Evolutionary conservation across 2,888 invertebrate species (phyloP).

Genomic region (Tridacna crocea): DNA sequence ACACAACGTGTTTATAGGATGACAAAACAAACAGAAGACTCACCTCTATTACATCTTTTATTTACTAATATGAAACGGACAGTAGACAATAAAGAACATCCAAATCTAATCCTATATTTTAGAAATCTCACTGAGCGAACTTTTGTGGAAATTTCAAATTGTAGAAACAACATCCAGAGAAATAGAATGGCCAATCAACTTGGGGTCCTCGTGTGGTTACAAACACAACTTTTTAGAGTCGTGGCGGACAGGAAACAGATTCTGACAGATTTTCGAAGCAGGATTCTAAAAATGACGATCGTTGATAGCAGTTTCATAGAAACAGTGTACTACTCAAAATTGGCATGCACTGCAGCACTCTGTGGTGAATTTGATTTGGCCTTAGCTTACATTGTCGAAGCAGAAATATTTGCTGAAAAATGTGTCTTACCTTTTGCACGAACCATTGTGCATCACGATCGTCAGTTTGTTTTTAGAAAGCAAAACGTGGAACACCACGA

Average conservation of each 20-base stretch:
- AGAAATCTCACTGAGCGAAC: background rate
- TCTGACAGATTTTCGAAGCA: background rate
- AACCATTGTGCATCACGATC: constrained; percentile 11
- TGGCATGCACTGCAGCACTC: constrained; percentile 8
- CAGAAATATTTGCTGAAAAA: background rate
- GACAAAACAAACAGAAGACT: constrained; percentile 4
- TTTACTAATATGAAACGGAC: background rate
- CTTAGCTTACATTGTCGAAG: background rate
- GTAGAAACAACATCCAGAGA: background rate
- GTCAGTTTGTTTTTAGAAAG: constrained; percentile 13
- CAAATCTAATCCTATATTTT: background rate
- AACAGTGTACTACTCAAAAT: background rate
- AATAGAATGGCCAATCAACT: constrained; percentile 4
- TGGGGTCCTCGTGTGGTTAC: constrained; percentile 12
- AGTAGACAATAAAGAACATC: constrained; percentile 5
- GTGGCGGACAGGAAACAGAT: background rate
- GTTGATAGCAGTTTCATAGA: constrained; percentile 6
- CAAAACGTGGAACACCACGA: constrained; percentile 1
- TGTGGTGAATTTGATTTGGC: background rate
- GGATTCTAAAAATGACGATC: background rate
- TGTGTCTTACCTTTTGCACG: constrained; percentile 4
- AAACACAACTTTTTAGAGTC: constrained; percentile 11
- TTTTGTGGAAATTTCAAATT: background rate
- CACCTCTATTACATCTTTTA: background rate
- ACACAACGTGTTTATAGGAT: background rate